These are phyloP conservation scores for Drosophila varians DNA, from an alignment of 1,140 invertebrate genomes.

Conservation along the genomic window DNA sequence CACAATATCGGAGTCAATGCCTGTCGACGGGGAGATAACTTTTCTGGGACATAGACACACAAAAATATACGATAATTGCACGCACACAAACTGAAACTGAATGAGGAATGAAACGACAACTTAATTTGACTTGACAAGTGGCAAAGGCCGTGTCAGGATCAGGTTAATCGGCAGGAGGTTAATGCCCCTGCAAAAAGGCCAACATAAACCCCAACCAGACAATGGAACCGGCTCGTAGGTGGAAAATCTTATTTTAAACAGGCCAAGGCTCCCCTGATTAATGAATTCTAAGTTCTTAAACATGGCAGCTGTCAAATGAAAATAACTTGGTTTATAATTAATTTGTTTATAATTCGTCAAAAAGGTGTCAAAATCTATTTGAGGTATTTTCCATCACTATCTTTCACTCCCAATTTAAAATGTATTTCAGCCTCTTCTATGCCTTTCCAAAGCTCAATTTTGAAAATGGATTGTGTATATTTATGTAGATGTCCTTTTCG, in stretches of 20 bases:
- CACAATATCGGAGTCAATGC: conserved; percentile 36
- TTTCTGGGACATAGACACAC: conserved; percentile 8
- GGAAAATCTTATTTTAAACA: background rate
- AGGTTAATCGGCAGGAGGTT: conserved; percentile 26
- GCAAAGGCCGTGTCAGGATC: conserved; percentile 37
- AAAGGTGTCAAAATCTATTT: background rate
- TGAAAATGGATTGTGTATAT: background rate
- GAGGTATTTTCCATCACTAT: no score
- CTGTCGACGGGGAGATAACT: conserved; percentile 43
- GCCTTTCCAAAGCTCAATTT: background rate
- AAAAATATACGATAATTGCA: conserved; percentile 62
- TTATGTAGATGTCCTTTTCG: background rate
- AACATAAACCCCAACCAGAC: background rate
- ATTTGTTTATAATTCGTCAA: background rate
- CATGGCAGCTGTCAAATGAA: background rate
- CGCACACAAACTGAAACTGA: background rate
- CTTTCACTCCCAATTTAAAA: no score
- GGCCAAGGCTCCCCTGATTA: conserved; percentile 1
- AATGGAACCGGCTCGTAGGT: background rate
- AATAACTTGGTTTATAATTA: no score
- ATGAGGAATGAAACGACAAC: conserved; percentile 39
- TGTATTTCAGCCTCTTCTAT: background rate
- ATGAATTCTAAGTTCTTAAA: background rate
- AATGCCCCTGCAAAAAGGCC: conserved; percentile 8
- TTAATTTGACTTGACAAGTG: conserved; percentile 61